Base-by-base conservation (phyloP, 2,113 vertebrate genomes). In the Actenoides lindsayi region DNA sequence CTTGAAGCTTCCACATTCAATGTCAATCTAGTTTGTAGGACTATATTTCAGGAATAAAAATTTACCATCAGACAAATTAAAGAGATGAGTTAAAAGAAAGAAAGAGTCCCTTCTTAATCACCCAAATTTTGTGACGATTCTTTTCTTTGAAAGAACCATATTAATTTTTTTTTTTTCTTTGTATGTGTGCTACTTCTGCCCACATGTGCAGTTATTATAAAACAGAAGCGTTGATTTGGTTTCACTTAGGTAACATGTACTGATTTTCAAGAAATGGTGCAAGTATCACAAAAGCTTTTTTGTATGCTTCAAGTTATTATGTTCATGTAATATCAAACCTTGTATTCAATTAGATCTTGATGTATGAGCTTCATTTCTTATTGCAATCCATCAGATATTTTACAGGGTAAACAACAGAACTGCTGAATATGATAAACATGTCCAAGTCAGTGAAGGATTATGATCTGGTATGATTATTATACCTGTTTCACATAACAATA, bases 361-460 rank as follows among this genome's bases (percentile, higher is more conserved):
- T 83, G 37, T 63, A 94, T 70, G 87, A 96, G 27, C 20, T 93
- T 88, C 23, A 96, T 86, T 96, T 97, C 63, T 83, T 93, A 67
- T n/a, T 91, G 51, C 51, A 81, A 94, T 87, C 68, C 65, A 76
- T 94, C 92, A 91, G 46, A 75, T 33, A 42, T 92, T 94, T 94
- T 84, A 92, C 35, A 75, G 56, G 17, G 12, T 4, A 24, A 85
- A 67, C 62, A 91, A 84, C 70, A 91, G 51, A 95, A 74, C 33
- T 82, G 65, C 37, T 94, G 74, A 83, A 79, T 67, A 79, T 82
- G n/a, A 94, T 67, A 91, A 95, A 93, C 60, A 83, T 79, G 69
- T 91, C 75, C 82, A 79, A 78, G 17, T 84, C 67, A 39, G 24
- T 86, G 73, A 92, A 88, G 54, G 33, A 90, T 97, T 96, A 86